A percentile compares a stretch with the other conserved stretches of the same genome.
Conservation (phyloP, 2,888 invertebrate species). For the Drosophila anomelani region DNA sequence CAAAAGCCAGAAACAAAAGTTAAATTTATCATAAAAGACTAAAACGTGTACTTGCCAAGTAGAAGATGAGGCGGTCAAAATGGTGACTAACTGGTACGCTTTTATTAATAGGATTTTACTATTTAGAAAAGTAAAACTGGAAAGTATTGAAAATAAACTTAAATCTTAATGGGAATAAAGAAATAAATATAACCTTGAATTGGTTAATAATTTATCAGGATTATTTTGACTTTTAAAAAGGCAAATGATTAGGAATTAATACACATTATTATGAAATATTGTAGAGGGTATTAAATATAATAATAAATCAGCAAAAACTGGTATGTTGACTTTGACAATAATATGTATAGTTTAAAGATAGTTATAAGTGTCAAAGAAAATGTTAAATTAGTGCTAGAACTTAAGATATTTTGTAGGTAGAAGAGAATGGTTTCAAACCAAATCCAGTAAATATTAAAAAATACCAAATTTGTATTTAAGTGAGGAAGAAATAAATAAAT, state of each 20-base stretch:
- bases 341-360: background rate
- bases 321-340: background rate
- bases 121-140: background rate
- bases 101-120: accelerated
- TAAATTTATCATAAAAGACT: constrained; percentile 79
- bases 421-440: background rate
- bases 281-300: background rate
- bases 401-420: background rate
- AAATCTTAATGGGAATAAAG: too few species aligned
- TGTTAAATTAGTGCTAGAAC: background rate
- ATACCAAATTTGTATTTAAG: too few species aligned
- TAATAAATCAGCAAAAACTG: background rate
- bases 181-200: background rate
- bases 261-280: background rate
- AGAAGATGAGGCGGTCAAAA: background rate
- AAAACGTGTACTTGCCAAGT: constrained; percentile 76
- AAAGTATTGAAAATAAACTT: too few species aligned
- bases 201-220: background rate
- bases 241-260: background rate
- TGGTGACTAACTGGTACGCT: constrained; percentile 4
- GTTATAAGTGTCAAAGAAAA: background rate
- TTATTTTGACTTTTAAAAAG: background rate
- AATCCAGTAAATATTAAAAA: too few species aligned
- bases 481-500: too few species aligned
- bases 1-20: constrained; percentile 55